phyloP scores from a whole-genome alignment of 2,797 vertebrate genomes.

The Smutsia temminckii region DNA sequence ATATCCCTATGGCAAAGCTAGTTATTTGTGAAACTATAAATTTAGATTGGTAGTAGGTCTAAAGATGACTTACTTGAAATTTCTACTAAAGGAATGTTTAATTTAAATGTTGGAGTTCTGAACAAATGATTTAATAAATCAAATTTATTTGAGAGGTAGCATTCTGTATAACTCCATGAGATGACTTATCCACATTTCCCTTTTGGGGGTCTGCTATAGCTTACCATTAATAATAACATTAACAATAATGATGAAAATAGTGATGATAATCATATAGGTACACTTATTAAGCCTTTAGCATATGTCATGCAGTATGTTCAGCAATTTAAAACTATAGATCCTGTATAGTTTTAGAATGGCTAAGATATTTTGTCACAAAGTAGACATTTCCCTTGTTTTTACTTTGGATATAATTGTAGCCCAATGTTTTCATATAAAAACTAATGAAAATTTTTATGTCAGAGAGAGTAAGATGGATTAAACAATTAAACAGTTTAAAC shows the following conservation, averaged over 20 bases:
- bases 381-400: background rate
- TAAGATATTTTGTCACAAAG: background rate
- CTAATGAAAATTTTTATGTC: background rate
- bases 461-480: background rate
- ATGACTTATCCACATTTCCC: accelerated
- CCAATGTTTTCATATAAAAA: background rate
- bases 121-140: background rate
- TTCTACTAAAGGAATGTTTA: background rate
- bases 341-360: background rate
- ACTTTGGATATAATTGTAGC: background rate
- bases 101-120: background rate
- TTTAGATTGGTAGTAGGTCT: background rate
- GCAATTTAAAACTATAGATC: background rate
- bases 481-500: background rate
- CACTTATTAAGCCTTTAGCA: background rate
- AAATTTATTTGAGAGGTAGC: background rate
- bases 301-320: background rate
- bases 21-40: background rate
- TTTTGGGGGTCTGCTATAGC: background rate
- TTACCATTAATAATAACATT: background rate
- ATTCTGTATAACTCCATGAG: background rate
- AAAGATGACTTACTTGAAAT: background rate
- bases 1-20: background rate
- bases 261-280: background rate
- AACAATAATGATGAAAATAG: background rate